Percentiles rank a stretch among this genome's conserved stretches.
Conservation (phyloP, 2,797 vertebrate species). For the Syndactyla subalaris region DNA sequence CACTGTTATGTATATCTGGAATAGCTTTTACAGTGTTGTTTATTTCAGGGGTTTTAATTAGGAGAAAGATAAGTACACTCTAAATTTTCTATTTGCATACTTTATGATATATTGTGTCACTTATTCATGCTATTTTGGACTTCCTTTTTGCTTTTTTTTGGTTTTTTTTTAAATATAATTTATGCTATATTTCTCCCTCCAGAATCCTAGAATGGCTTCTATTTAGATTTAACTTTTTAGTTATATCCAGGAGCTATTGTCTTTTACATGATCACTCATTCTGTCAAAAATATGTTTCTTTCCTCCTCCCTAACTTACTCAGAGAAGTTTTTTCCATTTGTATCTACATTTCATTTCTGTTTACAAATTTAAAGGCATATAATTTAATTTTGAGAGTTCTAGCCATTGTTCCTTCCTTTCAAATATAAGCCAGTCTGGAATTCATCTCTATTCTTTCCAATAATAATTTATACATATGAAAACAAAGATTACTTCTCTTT, state of each 20-base stretch:
- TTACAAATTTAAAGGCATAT: conserved; percentile 5
- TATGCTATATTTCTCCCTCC: background rate
- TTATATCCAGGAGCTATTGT: background rate
- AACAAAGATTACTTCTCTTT: background rate
- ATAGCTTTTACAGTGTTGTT: background rate
- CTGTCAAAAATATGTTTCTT: background rate
- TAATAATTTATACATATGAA: background rate
- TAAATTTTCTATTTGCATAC: background rate
- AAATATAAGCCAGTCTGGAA: background rate
- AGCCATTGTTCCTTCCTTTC: background rate
- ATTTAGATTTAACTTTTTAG: background rate
- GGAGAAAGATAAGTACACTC: background rate
- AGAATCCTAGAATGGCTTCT: background rate
- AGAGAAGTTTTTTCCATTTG: background rate
- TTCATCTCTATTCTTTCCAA: conserved; percentile 9
- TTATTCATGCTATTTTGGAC: background rate
- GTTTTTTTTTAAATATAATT: background rate
- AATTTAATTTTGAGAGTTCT: background rate
- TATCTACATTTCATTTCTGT: background rate
- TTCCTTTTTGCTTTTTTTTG: too few species aligned
- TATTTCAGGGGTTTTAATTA: background rate
- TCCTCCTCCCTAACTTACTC: background rate
- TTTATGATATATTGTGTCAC: background rate
- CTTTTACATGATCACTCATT: background rate
- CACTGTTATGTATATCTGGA: background rate